Evolutionary conservation across 2,888 invertebrate species (phyloP), one percentile per base, ranked within the genome.

Genomic region (Drosophila tanythrix): DNA sequence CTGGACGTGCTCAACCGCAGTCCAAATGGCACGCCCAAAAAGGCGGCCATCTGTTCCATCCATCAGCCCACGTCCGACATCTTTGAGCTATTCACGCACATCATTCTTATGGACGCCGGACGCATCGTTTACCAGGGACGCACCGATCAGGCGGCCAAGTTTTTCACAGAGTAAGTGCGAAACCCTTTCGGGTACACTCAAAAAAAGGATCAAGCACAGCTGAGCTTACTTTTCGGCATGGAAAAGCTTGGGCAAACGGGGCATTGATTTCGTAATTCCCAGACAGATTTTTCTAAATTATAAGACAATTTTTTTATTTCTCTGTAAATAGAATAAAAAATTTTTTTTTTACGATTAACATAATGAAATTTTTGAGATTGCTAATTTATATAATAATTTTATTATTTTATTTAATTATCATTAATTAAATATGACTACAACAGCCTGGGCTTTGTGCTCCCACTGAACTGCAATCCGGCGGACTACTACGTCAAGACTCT

Each of bases 41-140:
- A 97, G 93, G 95, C 97, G 29, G 96, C 98, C 40, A 94, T 98
- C 60, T 96, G 97, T 89, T 97, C 98, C 0, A 96, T 98, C 55
- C 98, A 98, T 93, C 98, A 98, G 92, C 98, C 98, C 0, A 96
- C 97, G 3, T 97, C 97, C 0, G 97, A 97, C 76, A 94, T 97
- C 50, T 97, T 97, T 88, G 96, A 97, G 83, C 93, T 96, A 83
- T 98, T 98, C 93, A 96, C 97, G 72, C 95, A 96, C 88, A 95
- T 97, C 10, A 94, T 97, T 36, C 93, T 98, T 13, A 93, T 98
- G 89, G 95, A 97, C 3, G 95, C 95, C 64, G 98, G 98, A 0
- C 94, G 96, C 75, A 95, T 97, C 27, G 96, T 97, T 2, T 97
- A 95, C 92, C 95, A 97, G 87, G 98, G 98, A 4, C 95, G 95